Base-by-base conservation (phyloP, 2,888 invertebrate species). In the Hofmannophila pseudospretella region DNA sequence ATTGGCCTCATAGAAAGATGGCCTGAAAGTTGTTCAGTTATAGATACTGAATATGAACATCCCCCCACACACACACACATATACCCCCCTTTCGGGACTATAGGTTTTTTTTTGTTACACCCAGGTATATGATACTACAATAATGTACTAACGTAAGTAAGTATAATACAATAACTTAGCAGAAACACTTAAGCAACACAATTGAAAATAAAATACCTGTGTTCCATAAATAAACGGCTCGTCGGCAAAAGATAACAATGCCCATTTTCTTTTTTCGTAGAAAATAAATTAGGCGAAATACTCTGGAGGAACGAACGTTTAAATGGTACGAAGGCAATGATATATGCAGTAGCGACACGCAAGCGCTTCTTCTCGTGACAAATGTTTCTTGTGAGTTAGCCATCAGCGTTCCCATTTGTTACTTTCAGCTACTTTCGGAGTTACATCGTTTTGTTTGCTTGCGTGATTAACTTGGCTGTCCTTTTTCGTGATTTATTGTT, bases 291-390 rank as follows among this genome's bases (percentile, higher is more conserved):
- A 32, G 23, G 8, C 23, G 32, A 32, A 32, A 31, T 11, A 8
- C 22, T 31, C 31, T 25, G 13, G 32, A 10, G 23, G 32, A 22
- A 12, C 23, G 32, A 22, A 12, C 23, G 13, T 32, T 32, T 32
- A 23, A 32, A 23, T 32, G 23, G n/a, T 19, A 32, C 32, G 19
- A 30, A 23, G 30, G 22, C 14, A 14, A 36, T 10, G 30, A 23
- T 36, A 36, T 30, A 23, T 34, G 34, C 25, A 34, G 26, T 26
- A n/a, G 27, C n/a, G 27, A 27, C 34, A 27, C 32, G 32, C 32
- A 11, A 30, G 9, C 30, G 30, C 19, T 16, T 10, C 30, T 9
- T n/a, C 2, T 13, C 13, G 23, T 32, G 32, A 32, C 23, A 23
- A 32, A 32, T 32, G 32, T 32, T 25, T 23, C 23, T 23, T 32